Conservation (phyloP, 2,113 vertebrate species). For the Parus major region DNA sequence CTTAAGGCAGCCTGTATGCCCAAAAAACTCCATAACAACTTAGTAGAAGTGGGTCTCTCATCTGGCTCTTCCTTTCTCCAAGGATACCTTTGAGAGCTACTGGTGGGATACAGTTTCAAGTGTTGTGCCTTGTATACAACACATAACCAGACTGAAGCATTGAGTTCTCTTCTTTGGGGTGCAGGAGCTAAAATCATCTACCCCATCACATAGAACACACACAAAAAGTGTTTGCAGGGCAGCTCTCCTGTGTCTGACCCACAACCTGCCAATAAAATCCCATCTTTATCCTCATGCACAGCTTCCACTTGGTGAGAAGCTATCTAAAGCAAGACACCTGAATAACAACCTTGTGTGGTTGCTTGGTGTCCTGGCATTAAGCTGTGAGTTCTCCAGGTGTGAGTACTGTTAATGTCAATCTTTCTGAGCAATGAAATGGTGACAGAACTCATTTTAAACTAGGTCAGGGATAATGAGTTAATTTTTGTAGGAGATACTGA, state of each 20-base stretch:
- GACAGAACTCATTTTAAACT: background rate
- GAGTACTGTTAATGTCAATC: background rate
- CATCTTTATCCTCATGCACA: slow-evolving; percentile 18
- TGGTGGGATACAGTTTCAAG: background rate
- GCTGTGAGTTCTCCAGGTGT: background rate
- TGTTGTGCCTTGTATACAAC: background rate
- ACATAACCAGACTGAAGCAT: background rate
- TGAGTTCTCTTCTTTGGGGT: background rate
- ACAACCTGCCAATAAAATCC: slow-evolving; percentile 8
- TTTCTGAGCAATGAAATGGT: background rate
- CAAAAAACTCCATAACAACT: background rate
- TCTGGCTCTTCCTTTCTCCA: background rate
- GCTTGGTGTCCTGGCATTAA: background rate
- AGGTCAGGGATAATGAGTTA: background rate
- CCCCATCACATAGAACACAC: fast-evolving
- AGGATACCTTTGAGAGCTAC: background rate
- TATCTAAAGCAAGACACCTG: background rate
- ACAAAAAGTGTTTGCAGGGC: background rate
- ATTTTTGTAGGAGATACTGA: background rate
- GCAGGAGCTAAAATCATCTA: background rate
- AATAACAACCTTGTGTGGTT: background rate
- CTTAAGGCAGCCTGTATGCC: background rate
- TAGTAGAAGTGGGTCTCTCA: background rate
- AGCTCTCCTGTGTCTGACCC: background rate
- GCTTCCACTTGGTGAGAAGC: background rate